Evolutionary conservation across 2,113 vertebrate species (phyloP), one percentile per base, ranked within the genome.

Genomic region (Ibidorhyncha struthersii): DNA sequence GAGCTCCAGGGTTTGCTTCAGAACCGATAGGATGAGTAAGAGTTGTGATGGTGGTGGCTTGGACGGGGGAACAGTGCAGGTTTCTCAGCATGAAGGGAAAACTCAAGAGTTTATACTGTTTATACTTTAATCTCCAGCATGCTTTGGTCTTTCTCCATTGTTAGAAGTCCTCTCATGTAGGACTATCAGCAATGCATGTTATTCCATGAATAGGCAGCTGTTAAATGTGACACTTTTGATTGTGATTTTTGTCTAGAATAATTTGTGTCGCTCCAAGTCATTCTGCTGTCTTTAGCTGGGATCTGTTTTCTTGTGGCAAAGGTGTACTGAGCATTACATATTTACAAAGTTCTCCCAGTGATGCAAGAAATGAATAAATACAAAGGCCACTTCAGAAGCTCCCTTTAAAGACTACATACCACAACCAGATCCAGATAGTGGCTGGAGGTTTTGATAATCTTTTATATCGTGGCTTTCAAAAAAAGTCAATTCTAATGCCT

Each of bases 231-330:
- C 27, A 4, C n/a, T 82, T 85, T 45, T 40, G 43, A 58, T 17
- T 50, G 41, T 70, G 67, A 59, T 83, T 93, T 93, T 93, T 92
- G n/a, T 77, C 74, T 82, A 77, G 50, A 86, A 34, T 76, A 50
- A 83, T 53, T 56, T 66, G 27, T 36, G 19, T 73, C 14, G 5
- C 25, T 86, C 63, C 30, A 22, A 55, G 41, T 79, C n/a, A 21
- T 79, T 87, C 26, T 87, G 23, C 30, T 71, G 49, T 40, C 36
- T 90, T 89, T 56, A 87, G 36, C 17, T n/a, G 45, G 40, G 22
- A 47, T 85, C 34, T 69, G 0, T 73, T 82, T 88, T 71, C 53
- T 77, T 77, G 26, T 47, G 40, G 53, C 40, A 82, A 49, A 70
- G 26, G 14, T 74, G 11, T 34, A 30, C 53, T 34, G 13, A 86